phyloP scores from a whole-genome alignment of 2,797 vertebrate genomes.

The Notoglanidium macrostoma region DNA sequence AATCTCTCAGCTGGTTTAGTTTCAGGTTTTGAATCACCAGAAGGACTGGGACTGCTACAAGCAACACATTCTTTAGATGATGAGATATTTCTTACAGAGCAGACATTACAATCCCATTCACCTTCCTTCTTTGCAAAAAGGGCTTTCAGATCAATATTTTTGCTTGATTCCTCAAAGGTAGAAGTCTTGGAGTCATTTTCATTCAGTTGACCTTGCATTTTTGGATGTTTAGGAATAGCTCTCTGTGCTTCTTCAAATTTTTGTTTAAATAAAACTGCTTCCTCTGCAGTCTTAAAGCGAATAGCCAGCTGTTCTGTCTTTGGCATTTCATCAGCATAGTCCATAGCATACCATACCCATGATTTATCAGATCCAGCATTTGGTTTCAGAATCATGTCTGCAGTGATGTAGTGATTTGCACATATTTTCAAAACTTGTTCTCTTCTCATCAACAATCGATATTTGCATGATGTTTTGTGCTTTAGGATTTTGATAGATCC shows the following conservation, averaged over 20 bases:
- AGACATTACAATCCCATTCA: constrained; percentile 83
- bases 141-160: constrained; percentile 71
- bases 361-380: constrained; percentile 94
- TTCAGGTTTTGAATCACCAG: constrained; percentile 62
- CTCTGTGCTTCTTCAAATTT: constrained; percentile 92
- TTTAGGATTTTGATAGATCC: constrained; percentile 94
- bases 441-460: constrained; percentile 93
- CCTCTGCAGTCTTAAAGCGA: constrained; percentile 94
- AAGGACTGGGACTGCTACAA: constrained; percentile 79
- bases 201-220: constrained; percentile 61
- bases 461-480: constrained; percentile 90
- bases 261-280: constrained; percentile 88
- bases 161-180: constrained; percentile 42
- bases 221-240: constrained; percentile 63
- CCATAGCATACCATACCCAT: constrained; percentile 95
- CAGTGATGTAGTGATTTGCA: constrained; percentile 96
- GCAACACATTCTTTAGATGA: constrained; percentile 73
- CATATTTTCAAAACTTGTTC: constrained; percentile 98
- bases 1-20: constrained; percentile 61
- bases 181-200: constrained; percentile 65
- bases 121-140: constrained; percentile 82
- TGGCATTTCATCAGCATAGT: constrained; percentile 93
- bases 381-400: constrained; percentile 90
- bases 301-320: constrained; percentile 94
- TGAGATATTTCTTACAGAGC: constrained; percentile 79